Conservation (phyloP, 1,140 invertebrate species). For the Protaetia brevitarsis region DNA sequence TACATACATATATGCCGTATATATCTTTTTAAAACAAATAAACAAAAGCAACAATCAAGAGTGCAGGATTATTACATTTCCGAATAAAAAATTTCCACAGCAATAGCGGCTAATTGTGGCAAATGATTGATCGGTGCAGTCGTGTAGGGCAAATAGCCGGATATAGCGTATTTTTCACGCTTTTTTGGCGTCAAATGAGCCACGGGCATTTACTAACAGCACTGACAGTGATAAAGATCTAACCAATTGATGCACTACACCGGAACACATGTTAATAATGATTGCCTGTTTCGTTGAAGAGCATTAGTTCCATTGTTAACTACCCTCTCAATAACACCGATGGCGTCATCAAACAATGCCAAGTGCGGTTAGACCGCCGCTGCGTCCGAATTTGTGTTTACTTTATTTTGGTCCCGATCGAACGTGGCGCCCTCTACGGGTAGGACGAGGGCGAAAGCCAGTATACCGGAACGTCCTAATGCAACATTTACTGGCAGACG, state of each 20-base stretch:
- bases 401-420: constrained; percentile 39
- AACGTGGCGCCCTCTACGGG: constrained; percentile 24
- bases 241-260: constrained; percentile 36
- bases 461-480: neutral
- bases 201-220: constrained; percentile 16
- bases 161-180: constrained; percentile 7
- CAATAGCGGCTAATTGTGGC: too few relatives aligned
- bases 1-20: too few relatives aligned
- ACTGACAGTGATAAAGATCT: constrained; percentile 13
- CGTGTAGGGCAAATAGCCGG: neutral
- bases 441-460: neutral
- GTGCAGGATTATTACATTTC: too few relatives aligned
- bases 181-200: constrained; percentile 39
- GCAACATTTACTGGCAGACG: constrained; percentile 32
- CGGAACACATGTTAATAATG: constrained; percentile 39
- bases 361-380: constrained; percentile 39
- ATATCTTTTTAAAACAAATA: too few relatives aligned
- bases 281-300: constrained; percentile 23
- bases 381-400: constrained; percentile 41
- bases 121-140: neutral
- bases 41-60: too few relatives aligned
- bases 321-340: constrained; percentile 43
- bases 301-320: constrained; percentile 41
- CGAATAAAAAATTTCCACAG: too few relatives aligned
- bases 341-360: constrained; percentile 45